Base-by-base conservation (phyloP, 2,888 invertebrate species). In the Polyploca ridens region DNA sequence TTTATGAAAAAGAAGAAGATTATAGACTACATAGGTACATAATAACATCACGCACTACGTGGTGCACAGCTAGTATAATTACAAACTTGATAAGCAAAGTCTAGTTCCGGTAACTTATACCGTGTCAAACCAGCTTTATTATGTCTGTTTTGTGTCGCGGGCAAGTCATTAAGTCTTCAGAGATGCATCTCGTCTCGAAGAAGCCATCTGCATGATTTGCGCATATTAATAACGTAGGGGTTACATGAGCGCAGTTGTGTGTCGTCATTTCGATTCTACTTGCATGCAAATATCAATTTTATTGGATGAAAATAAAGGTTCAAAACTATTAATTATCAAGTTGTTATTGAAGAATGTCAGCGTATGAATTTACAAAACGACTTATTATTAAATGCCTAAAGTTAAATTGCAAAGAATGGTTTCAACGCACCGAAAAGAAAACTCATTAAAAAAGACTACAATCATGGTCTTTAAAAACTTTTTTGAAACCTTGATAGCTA, bases 131-230 rank as follows among this genome's bases (percentile, higher is more conserved):
- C 66, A 71, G 74, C 74, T 69, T 76, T 68, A 70, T 68, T 66
- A 69, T 70, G 66, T 69, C 74, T 71, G 74, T 78, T 73, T 72
- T 66, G 75, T 69, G 70, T 73, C 78, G 75, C 73, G 72, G 75
- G 76, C 76, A 74, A 81, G 81, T 83, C 82, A 85, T 86, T 83
- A 86, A 82, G 75, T 73, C 82, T 75, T 64, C 63, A 71, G 67
- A 69, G 68, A 69, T 77, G 73, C 71, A 70, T 75, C 79, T 81
- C 81, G 75, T 79, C 82, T 81, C 77, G 78, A 83, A 83, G 83
- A 84, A 83, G 83, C 85, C 82, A 87, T 86, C 85, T 88, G 87
- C 88, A 87, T 89, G 89, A 89, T 88, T 86, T 85, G 85, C 79
- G 83, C 85, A 89, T 88, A 89, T 90, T 90, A 90, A 90, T 89